Conservation (phyloP, 2,888 invertebrate species). For the Diarsia mendica region DNA sequence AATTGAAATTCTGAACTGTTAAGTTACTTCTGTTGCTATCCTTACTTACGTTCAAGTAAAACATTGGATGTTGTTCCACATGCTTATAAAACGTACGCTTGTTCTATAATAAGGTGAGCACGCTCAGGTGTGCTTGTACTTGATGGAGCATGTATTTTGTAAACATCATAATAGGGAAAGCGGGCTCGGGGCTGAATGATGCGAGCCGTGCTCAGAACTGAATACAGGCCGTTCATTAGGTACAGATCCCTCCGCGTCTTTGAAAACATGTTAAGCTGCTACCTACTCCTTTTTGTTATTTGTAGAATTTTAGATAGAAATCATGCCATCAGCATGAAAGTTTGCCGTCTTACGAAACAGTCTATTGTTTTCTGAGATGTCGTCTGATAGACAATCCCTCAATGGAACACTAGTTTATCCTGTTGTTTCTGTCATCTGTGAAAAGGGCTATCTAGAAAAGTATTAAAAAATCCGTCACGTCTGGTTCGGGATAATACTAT, state of each 20-base stretch:
- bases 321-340: no score
- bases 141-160: slow-evolving; percentile 2
- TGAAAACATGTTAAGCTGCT: background rate
- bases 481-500: no score
- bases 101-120: slow-evolving; percentile 2
- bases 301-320: background rate
- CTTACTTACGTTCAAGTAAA: slow-evolving; percentile 10
- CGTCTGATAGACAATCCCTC: background rate
- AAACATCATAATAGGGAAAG: background rate
- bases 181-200: background rate
- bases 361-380: background rate
- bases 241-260: background rate
- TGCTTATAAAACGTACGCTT: slow-evolving; percentile 22
- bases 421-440: no score
- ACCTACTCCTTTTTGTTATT: background rate
- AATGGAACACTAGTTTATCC: no score
- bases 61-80: slow-evolving; percentile 5
- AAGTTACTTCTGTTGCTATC: no score
- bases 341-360: background rate
- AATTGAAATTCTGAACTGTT: no score
- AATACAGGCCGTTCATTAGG: background rate
- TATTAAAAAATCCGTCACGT: no score
- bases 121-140: background rate
- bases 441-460: no score
- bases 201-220: background rate